phyloP scores from a whole-genome alignment of 2,797 vertebrate species.

The Parauchenoglanis punctatus region DNA sequence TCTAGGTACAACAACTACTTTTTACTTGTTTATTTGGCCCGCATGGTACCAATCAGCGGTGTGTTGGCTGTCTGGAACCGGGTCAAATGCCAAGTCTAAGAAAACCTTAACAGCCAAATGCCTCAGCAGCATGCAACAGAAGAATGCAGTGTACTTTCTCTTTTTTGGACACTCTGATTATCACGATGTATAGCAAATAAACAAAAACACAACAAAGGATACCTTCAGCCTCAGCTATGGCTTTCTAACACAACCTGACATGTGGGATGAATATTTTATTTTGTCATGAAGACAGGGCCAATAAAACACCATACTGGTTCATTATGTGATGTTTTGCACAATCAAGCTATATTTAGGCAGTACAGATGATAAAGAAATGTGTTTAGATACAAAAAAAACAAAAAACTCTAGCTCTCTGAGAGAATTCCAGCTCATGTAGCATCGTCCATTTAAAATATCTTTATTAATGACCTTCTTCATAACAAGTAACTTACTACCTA shows the following conservation, averaged over 20 bases:
- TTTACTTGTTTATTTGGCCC: conserved; percentile 64
- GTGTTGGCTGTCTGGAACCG: conserved; percentile 60
- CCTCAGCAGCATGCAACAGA: conserved; percentile 65
- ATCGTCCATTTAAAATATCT: conserved; percentile 6
- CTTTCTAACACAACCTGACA: not conserved
- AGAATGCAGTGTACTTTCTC: conserved; percentile 49
- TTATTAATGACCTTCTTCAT: conserved; percentile 4
- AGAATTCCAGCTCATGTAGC: not conserved
- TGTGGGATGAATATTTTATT: not conserved
- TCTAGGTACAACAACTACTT: conserved; percentile 48
- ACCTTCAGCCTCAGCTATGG: not conserved
- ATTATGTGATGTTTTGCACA: not conserved
- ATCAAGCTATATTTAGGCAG: not conserved
- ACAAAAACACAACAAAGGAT: not conserved
- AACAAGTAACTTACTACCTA: not conserved
- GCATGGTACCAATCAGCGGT: conserved; percentile 65
- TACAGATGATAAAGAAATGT: not conserved
- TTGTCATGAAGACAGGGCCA: not conserved
- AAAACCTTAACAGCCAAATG: conserved; percentile 64
- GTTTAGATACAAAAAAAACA: not conserved
- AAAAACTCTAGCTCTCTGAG: not conserved
- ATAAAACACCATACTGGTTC: not conserved
- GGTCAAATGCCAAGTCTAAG: conserved; percentile 73
- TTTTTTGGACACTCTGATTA: not conserved
- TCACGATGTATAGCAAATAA: not conserved